Base-by-base conservation (phyloP, 2,888 invertebrate species). In the Stenotaenia linearis region DNA sequence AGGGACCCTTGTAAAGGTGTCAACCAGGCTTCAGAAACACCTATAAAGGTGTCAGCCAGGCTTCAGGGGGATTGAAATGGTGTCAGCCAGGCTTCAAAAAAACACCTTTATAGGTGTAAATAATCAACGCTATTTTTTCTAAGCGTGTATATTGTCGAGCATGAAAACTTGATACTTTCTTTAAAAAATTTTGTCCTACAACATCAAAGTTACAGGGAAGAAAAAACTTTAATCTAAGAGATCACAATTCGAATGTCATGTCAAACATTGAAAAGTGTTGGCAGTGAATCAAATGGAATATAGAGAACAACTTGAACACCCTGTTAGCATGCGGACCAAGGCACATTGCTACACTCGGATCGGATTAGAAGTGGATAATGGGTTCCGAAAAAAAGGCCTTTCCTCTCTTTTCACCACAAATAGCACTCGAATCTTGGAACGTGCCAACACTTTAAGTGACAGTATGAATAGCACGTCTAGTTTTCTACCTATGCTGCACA, bases 311-410 rank as follows among this genome's bases (percentile, higher is more conserved):
- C 21, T 56, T 56, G 56, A 56, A 56, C 56, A 56, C 56, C 56
- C 56, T 56, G 56, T 56, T 56, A 56, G 56, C 18, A 56, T 56
- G 56, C 56, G 56, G 56, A 56, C 56, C 56, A 23, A 56, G 56
- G 21, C 56, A 5, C 56, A 56, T 56, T 18, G 56, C 56, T 56
- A 56, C 56, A 56, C 56, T 56, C 1, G 56, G 56, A 56, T 56
- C 56, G 56, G 56, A 56, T 56, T 56, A 56, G 56, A 56, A 56
- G 56, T 56, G 56, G 56, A 56, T 56, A 56, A 56, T 56, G 56
- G 56, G 18, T 18, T 56, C 56, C 56, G 56, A 56, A 56, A 56
- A 50, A 56, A 56, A 23, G 56, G 56, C 18, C 56, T 56, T 56
- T 23, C 56, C 56, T n/a, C 23, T 23, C 23, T 56, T 56, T 56